A percentile compares a stretch with the other conserved stretches of the same genome.
Evolutionary conservation across 2,888 invertebrate species (phyloP).

Genomic region (Heliconius hortense): DNA sequence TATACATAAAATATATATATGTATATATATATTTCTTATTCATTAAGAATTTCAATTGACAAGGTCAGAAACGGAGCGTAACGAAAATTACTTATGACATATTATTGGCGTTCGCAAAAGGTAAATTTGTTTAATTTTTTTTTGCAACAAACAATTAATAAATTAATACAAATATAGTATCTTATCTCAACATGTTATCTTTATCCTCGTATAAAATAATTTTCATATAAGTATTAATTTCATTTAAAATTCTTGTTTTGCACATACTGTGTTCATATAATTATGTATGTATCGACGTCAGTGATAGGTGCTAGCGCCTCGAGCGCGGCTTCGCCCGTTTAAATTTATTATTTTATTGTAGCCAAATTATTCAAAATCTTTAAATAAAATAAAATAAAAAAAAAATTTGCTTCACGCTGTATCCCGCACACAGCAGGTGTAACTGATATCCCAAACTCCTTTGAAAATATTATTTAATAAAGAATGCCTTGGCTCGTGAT

Average conservation of each 20-base stretch:
- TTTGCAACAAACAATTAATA: constrained; percentile 1
- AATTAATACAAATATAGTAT: neutral
- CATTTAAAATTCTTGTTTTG: neutral
- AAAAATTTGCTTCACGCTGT: too few relatives aligned
- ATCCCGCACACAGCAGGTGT: too few relatives aligned
- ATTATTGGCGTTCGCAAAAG: constrained; percentile 3
- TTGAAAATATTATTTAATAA: too few relatives aligned
- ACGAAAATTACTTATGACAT: constrained; percentile 5
- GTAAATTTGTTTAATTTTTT: neutral
- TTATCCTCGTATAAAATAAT: constrained; percentile 1
- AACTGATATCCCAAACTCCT: too few relatives aligned
- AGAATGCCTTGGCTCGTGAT: too few relatives aligned
- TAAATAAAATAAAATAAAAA: too few relatives aligned
- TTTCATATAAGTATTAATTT: neutral
- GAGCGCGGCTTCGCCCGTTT: too few relatives aligned
- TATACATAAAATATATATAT: neutral
- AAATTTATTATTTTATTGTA: too few relatives aligned
- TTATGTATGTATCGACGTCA: neutral
- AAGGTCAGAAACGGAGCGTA: neutral
- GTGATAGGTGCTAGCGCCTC: too few relatives aligned
- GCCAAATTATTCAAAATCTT: too few relatives aligned
- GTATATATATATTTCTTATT: neutral
- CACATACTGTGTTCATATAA: too few relatives aligned
- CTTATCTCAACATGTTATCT: constrained; percentile 6
- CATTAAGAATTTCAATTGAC: constrained; percentile 13